Evolutionary conservation across 2,797 vertebrate genomes (phyloP).

Genomic region (Tiaroga cobitis): DNA sequence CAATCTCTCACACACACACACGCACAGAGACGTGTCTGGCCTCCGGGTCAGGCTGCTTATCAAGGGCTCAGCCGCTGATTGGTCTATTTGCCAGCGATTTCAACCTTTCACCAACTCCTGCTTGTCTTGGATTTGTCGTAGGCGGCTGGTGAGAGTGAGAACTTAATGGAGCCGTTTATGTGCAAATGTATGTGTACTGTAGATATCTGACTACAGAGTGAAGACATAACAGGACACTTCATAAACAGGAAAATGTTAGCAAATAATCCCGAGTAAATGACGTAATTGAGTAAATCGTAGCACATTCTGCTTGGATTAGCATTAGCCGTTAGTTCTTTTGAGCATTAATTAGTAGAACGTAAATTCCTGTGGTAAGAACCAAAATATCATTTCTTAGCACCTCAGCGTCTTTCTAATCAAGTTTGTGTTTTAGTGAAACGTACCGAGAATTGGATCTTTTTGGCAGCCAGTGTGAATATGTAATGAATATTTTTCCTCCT

Average conservation of each 20-base stretch:
- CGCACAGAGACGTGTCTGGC: conserved; percentile 15
- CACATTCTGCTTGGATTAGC: background rate
- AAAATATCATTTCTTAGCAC: background rate
- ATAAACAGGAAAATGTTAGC: background rate
- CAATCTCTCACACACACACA: conserved; percentile 44
- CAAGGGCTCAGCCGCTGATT: conserved; percentile 38
- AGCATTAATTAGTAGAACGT: background rate
- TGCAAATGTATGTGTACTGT: background rate
- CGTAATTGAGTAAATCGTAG: background rate
- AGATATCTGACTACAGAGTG: background rate
- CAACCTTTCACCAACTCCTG: conserved; percentile 43
- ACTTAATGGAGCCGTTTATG: conserved; percentile 25
- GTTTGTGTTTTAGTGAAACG: conserved; percentile 2
- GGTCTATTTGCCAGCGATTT: conserved; percentile 29
- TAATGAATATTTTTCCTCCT: conserved; percentile 53
- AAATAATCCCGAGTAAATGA: background rate
- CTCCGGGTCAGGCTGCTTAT: conserved; percentile 37
- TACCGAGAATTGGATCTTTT: conserved; percentile 4
- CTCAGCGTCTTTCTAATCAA: conserved; percentile 1
- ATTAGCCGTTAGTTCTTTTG: background rate
- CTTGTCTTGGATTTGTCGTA: conserved; percentile 44
- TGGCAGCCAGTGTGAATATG: conserved; percentile 39
- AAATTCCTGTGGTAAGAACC: background rate
- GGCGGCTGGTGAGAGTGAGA: background rate
- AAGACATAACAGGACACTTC: conserved; percentile 1